phyloP scores from a whole-genome alignment of 2,888 invertebrate genomes.

The Caenorhabditis afra region DNA sequence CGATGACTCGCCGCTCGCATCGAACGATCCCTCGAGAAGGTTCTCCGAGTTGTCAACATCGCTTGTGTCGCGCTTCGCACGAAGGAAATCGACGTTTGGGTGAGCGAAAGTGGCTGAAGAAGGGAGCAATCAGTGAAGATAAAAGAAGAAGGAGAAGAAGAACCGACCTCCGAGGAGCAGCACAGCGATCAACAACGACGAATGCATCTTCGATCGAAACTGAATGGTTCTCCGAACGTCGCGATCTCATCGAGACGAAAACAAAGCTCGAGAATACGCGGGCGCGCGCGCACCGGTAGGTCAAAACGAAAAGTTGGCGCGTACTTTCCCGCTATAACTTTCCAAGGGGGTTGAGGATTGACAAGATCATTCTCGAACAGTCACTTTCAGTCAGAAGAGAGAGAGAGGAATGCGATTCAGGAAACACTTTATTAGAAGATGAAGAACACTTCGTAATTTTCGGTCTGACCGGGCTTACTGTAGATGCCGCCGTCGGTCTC shows the following conservation, averaged over 20 bases:
- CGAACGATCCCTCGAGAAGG: conserved; percentile 16
- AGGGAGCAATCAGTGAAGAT: background rate
- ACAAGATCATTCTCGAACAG: no score
- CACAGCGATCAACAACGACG: conserved; percentile 26
- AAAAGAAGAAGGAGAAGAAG: background rate
- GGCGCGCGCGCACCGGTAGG: background rate
- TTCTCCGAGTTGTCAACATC: background rate
- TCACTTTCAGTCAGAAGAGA: no score
- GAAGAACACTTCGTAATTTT: no score
- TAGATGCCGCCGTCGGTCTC: conserved; percentile 31
- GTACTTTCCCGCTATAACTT: no score
- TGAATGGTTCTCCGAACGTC: background rate
- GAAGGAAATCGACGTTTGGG: conserved; percentile 9
- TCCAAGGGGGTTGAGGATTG: no score
- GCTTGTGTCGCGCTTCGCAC: conserved; percentile 37
- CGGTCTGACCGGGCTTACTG: background rate
- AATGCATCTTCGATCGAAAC: conserved; percentile 24
- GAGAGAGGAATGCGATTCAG: no score
- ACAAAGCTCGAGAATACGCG: background rate
- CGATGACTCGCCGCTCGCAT: conserved; percentile 21
- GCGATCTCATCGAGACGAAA: background rate
- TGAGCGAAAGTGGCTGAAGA: conserved; percentile 43
- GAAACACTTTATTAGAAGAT: no score
- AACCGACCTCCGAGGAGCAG: conserved; percentile 52
- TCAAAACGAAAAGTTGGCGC: background rate